Evolutionary conservation across 2,113 vertebrate genomes (phyloP).

Genomic region (Ursus arctos): DNA sequence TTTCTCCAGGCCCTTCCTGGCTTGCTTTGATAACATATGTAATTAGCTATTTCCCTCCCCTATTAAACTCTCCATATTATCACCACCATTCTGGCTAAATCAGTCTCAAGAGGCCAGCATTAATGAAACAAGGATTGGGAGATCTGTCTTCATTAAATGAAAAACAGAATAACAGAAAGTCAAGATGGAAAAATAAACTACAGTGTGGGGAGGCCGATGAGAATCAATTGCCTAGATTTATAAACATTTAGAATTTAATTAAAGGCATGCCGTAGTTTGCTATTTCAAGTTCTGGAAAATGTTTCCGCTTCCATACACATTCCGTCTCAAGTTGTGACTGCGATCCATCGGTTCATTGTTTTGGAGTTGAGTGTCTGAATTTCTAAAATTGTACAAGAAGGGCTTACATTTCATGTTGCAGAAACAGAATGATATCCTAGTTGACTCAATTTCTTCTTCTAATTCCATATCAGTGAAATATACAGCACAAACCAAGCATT

Average conservation of each 20-base stretch:
- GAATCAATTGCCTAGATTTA: constrained; percentile 10
- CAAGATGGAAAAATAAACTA: constrained; percentile 50
- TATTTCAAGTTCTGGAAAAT: background rate
- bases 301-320: background rate
- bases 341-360: background rate
- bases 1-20: constrained; percentile 41
- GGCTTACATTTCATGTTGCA: background rate
- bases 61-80: constrained; percentile 59
- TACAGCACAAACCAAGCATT: background rate
- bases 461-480: background rate
- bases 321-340: background rate
- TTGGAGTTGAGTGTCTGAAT: background rate
- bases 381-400: background rate
- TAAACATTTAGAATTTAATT: background rate
- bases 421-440: background rate
- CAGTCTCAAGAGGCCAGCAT: constrained; percentile 44
- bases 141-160: constrained; percentile 66
- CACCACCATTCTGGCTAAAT: constrained; percentile 60
- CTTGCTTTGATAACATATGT: constrained; percentile 45
- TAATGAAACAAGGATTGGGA: constrained; percentile 60
- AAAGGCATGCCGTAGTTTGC: background rate
- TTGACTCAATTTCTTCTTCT: background rate
- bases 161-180: constrained; percentile 44
- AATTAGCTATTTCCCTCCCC: constrained; percentile 59
- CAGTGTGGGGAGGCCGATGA: background rate